Percentiles rank a stretch among this genome's conserved stretches.
Evolutionary conservation across 2,113 vertebrate genomes (phyloP).

Genomic region (Oplegnathus fasciatus): DNA sequence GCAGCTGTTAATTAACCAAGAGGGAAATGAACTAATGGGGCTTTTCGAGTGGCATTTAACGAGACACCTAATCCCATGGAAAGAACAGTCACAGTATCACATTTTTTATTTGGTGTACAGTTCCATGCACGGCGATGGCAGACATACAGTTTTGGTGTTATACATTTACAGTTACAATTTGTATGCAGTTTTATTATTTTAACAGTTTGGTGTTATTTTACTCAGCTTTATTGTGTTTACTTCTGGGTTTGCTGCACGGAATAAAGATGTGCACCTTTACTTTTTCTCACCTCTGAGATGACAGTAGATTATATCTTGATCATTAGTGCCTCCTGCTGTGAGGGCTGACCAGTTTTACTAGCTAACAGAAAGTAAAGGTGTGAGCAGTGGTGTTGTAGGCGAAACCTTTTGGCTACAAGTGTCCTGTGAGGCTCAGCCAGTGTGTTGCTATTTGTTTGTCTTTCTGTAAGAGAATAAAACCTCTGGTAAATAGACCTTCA

Average conservation of each 20-base stretch:
- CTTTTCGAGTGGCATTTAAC: constrained; percentile 86
- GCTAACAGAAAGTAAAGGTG: neutral
- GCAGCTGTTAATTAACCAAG: constrained; percentile 92
- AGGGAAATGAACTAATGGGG: constrained; percentile 88
- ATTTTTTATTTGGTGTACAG: constrained; percentile 67
- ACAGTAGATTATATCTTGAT: constrained; percentile 41
- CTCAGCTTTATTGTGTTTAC: neutral
- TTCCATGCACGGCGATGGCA: constrained; percentile 30
- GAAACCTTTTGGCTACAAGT: neutral
- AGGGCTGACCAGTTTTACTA: constrained; percentile 14
- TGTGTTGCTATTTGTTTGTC: neutral
- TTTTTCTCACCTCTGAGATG: neutral
- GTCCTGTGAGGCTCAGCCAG: neutral
- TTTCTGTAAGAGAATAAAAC: neutral
- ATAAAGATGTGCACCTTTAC: neutral
- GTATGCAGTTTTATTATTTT: neutral
- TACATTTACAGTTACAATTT: constrained; percentile 7
- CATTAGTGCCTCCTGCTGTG: constrained; percentile 66
- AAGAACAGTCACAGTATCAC: constrained; percentile 70
- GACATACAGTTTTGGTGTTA: constrained; percentile 20
- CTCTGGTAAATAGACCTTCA: neutral
- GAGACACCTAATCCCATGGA: constrained; percentile 80
- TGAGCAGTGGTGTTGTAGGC: neutral
- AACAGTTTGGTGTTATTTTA: neutral
- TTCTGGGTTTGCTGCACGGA: neutral